Percentiles rank a stretch among this genome's conserved stretches.
Evolutionary conservation across 2,113 vertebrate species (phyloP).

Genomic region (Narcine bancroftii): DNA sequence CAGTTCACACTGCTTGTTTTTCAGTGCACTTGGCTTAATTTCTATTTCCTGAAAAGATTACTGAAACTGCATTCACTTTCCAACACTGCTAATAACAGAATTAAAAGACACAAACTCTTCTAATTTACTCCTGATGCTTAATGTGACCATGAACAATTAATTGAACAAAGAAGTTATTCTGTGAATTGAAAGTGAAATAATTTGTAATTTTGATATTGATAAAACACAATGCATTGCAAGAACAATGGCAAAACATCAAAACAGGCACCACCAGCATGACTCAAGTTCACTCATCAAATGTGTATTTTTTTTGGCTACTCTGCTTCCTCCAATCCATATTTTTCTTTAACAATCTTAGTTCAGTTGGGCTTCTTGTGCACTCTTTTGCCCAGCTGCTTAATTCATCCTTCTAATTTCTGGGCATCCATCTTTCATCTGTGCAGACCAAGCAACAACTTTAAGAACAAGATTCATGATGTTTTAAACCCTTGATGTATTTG

Average conservation of each 20-base stretch:
- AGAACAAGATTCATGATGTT: background rate
- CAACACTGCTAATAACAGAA: background rate
- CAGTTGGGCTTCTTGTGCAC: background rate
- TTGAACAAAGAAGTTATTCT: background rate
- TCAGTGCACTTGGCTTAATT: background rate
- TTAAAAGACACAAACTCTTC: background rate
- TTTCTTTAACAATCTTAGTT: background rate
- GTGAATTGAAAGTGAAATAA: background rate
- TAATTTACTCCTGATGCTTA: background rate
- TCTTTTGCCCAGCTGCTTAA: background rate
- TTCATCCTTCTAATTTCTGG: background rate
- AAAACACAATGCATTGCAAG: background rate
- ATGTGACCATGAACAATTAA: too few relatives aligned
- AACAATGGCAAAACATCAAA: background rate
- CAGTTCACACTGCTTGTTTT: background rate
- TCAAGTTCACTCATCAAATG: background rate
- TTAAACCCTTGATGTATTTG: background rate
- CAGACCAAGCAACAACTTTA: background rate
- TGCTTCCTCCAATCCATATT: background rate
- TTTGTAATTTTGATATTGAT: background rate
- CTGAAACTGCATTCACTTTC: background rate
- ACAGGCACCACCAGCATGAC: background rate
- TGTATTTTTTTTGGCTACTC: background rate
- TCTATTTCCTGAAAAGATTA: background rate
- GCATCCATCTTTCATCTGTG: background rate